Percentiles rank a stretch among this genome's conserved stretches.
Conservation (phyloP, 2,888 invertebrate genomes). For the Cantharis flavilabris region DNA sequence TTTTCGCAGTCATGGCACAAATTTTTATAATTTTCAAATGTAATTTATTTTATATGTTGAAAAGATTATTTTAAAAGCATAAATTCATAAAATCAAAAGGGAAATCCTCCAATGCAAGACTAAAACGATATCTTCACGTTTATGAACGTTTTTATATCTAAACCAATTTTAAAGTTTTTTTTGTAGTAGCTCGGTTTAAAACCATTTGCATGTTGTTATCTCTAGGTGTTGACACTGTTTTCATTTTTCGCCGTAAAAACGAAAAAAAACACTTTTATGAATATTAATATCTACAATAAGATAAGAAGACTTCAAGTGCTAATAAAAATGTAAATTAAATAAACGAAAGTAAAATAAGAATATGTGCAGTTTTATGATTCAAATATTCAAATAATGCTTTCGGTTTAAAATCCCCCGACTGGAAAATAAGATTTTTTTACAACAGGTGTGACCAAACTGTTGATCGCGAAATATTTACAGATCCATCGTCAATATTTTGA, state of each 20-base stretch:
- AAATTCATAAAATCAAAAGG: background rate
- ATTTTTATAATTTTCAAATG: background rate
- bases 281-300: background rate
- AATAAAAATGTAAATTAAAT: background rate
- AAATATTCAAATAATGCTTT: no score
- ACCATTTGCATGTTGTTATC: background rate
- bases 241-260: background rate
- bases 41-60: background rate
- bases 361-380: no score
- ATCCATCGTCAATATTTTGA: no score
- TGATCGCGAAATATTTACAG: no score
- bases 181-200: background rate
- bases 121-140: background rate
- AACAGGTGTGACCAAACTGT: no score
- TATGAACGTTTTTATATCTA: background rate
- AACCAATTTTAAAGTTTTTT: background rate
- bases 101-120: background rate
- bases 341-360: no score
- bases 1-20: background rate
- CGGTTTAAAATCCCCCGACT: no score
- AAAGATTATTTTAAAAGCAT: background rate
- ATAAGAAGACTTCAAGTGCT: background rate
- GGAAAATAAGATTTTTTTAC: no score
- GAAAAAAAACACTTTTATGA: background rate
- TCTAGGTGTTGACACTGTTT: background rate